Conservation (phyloP, 2,888 invertebrate species). For the Oxystoma pomonae region DNA sequence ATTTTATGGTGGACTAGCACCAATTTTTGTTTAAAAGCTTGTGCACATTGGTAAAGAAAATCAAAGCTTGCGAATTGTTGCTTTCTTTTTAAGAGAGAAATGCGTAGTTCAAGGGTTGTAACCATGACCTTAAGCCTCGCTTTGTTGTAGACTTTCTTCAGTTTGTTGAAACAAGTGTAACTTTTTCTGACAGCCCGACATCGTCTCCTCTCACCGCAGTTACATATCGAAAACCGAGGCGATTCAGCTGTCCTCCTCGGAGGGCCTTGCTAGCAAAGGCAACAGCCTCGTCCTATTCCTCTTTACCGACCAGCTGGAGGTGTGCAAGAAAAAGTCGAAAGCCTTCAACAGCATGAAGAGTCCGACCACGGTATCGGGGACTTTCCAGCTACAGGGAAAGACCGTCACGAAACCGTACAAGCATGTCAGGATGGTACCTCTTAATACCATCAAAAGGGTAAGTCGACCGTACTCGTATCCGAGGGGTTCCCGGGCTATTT, state of each 20-base stretch:
- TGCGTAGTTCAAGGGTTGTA: too few species aligned
- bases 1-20: too few species aligned
- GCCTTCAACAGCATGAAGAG: slow-evolving; percentile 67
- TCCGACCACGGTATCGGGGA: slow-evolving; percentile 50
- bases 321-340: slow-evolving; percentile 82
- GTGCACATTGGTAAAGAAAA: too few species aligned
- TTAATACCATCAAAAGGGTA: slow-evolving; percentile 77
- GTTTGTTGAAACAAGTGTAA: too few species aligned
- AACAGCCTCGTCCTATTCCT: slow-evolving; percentile 80
- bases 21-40: too few species aligned
- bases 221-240: slow-evolving; percentile 88
- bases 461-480: too few species aligned
- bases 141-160: too few species aligned
- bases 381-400: slow-evolving; percentile 37
- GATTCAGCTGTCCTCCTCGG: slow-evolving; percentile 68
- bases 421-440: slow-evolving; percentile 84
- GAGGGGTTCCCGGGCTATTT: too few species aligned
- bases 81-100: too few species aligned
- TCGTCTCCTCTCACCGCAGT: slow-evolving; percentile 88
- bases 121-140: too few species aligned
- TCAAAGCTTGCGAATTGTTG: too few species aligned
- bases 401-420: slow-evolving; percentile 80
- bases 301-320: slow-evolving; percentile 93
- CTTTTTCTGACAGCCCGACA: slow-evolving; percentile 64
- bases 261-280: slow-evolving; percentile 81